Evolutionary conservation across 2,888 invertebrate genomes (phyloP).

Genomic region (Drosophila atroscutellata): DNA sequence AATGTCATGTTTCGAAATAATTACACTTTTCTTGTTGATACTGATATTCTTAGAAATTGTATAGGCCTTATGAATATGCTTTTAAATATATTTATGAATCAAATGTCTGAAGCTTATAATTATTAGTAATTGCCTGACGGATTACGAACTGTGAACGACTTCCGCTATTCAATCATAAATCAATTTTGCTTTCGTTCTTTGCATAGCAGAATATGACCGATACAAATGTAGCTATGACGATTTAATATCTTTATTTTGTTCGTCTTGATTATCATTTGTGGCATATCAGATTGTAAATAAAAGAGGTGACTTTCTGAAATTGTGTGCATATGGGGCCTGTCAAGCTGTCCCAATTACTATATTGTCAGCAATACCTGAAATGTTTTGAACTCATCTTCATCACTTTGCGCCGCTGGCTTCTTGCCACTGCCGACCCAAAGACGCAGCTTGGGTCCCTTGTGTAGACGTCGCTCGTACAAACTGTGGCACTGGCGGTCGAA

Average conservation of each 20-base stretch:
- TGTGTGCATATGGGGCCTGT: conserved; percentile 20
- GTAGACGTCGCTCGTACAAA: conserved; percentile 78
- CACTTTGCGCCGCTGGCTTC: conserved; percentile 29
- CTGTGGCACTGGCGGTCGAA: conserved; percentile 55
- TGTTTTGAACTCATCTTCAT: conserved; percentile 57
- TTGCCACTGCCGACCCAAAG: conserved; percentile 64
- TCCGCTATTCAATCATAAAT: conserved; percentile 29
- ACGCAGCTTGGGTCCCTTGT: conserved; percentile 78
- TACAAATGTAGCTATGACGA: conserved; percentile 12
- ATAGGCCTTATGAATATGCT: background rate
- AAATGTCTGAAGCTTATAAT: background rate
- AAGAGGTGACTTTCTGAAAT: background rate
- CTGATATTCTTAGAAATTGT: background rate
- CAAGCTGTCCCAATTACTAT: conserved; percentile 38
- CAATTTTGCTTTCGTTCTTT: conserved; percentile 23
- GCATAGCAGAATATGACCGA: conserved; percentile 12
- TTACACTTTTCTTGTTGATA: background rate
- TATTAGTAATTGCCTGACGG: conserved; percentile 9
- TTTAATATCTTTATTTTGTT: background rate
- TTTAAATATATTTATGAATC: conserved; percentile 16
- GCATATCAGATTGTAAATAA: conserved; percentile 33
- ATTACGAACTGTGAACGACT: background rate
- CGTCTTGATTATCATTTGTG: background rate
- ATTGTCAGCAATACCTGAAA: conserved; percentile 57
- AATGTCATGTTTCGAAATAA: background rate